phyloP scores from a whole-genome alignment of 2,888 invertebrate genomes.

The Cantharis lateralis region DNA sequence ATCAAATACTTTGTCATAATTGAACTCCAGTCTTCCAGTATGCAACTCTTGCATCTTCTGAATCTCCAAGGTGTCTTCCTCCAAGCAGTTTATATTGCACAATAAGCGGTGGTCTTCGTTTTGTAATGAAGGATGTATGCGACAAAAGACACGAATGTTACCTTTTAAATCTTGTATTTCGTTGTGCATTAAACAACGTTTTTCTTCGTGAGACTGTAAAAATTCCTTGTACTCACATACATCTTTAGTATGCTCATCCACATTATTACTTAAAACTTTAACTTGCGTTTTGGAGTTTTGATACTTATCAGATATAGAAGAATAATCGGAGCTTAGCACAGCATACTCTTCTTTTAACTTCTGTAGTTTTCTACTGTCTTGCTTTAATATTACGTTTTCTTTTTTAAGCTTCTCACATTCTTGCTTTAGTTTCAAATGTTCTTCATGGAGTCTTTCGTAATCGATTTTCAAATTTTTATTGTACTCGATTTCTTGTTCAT shows the following conservation, averaged over 20 bases:
- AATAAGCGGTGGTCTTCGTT: conserved; percentile 61
- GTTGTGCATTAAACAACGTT: no score
- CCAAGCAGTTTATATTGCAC: conserved; percentile 63
- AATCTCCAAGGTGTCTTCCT: conserved; percentile 66
- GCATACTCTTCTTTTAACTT: background rate
- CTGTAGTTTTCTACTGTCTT: background rate
- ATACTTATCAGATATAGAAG: background rate
- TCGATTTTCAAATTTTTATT: background rate
- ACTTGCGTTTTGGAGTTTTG: background rate
- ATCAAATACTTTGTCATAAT: no score
- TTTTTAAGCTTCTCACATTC: background rate
- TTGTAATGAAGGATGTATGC: conserved; percentile 71
- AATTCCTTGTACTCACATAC: conserved; percentile 23
- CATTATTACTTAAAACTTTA: background rate
- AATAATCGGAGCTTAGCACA: background rate
- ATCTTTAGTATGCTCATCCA: background rate
- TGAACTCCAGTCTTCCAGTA: no score
- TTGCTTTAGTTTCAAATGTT: background rate
- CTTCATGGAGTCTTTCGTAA: background rate
- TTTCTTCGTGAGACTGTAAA: no score
- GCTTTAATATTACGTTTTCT: background rate
- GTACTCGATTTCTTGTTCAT: background rate
- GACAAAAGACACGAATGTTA: conserved; percentile 81
- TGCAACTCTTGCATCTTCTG: conserved; percentile 57
- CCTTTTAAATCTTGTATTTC: no score